phyloP scores from a whole-genome alignment of 1,140 invertebrate species.

The Holotrichia oblita region DNA sequence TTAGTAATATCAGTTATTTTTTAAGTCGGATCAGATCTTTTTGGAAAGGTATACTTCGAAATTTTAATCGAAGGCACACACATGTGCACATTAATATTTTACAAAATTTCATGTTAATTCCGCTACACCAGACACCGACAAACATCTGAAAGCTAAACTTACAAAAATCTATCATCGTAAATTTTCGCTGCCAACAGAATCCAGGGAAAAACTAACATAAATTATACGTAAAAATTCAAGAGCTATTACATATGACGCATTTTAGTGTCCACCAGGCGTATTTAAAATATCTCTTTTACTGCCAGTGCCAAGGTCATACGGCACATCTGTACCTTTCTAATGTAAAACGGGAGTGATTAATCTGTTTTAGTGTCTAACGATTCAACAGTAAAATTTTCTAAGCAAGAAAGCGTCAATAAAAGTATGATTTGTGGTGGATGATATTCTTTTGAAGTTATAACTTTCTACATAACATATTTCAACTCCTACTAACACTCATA shows the following conservation, averaged over 20 bases:
- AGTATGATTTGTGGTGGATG: constrained; percentile 14
- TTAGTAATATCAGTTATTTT: too few relatives aligned
- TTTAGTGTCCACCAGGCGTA: constrained; percentile 1
- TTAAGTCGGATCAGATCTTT: too few relatives aligned
- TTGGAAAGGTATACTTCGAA: too few relatives aligned
- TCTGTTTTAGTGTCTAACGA: neutral
- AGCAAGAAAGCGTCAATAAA: neutral
- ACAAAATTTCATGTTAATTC: neutral
- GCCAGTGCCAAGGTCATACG: neutral
- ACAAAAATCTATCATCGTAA: neutral
- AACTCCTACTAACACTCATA: neutral
- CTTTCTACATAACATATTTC: neutral
- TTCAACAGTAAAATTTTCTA: constrained; percentile 10
- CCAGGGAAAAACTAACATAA: neutral
- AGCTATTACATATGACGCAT: neutral
- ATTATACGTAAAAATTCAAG: neutral
- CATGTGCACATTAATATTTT: neutral
- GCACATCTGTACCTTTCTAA: neutral
- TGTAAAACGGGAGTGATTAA: constrained; percentile 12
- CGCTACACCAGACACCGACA: neutral
- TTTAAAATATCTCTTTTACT: constrained; percentile 18
- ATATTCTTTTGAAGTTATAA: constrained; percentile 6
- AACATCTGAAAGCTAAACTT: neutral
- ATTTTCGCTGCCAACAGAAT: neutral
- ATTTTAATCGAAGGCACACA: too few relatives aligned